Evolutionary conservation across 2,888 invertebrate genomes (phyloP).

Genomic region (Mimumesa dahlbomi): DNA sequence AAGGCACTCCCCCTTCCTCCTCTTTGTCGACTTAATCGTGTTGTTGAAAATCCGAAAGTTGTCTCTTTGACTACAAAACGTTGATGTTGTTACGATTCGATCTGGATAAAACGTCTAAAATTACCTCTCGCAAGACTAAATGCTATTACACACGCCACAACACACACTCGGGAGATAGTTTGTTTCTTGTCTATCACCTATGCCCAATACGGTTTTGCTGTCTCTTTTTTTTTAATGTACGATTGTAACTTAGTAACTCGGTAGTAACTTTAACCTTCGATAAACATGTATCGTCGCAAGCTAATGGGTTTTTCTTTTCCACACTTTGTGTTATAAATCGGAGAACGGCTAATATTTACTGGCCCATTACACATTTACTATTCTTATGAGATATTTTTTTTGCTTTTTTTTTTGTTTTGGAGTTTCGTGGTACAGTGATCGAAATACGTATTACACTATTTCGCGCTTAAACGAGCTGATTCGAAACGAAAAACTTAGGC

Average conservation of each 20-base stretch:
- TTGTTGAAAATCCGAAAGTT: neutral
- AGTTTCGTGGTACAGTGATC: constrained; percentile 30
- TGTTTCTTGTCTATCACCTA: too few relatives aligned
- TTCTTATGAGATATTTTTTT: too few relatives aligned
- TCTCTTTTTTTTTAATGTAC: constrained; percentile 3
- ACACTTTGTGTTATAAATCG: neutral
- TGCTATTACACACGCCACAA: constrained; percentile 10
- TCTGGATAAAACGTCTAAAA: constrained; percentile 71
- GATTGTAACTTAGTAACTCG: constrained; percentile 68
- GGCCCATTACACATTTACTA: constrained; percentile 9
- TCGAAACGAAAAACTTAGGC: constrained; percentile 33
- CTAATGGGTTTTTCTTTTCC: neutral
- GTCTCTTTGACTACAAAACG: constrained; percentile 18
- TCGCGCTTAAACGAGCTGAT: neutral
- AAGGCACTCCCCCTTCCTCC: constrained; percentile 24
- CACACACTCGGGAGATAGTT: neutral
- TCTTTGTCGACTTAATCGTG: neutral
- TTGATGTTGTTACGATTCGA: too few relatives aligned
- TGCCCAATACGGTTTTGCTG: neutral
- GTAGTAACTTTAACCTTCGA: constrained; percentile 20
- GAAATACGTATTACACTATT: constrained; percentile 32
- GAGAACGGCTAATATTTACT: constrained; percentile 28
- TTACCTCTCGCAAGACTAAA: constrained; percentile 9
- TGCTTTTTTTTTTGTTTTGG: constrained; percentile 6
- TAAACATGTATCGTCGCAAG: neutral